These are phyloP conservation scores for Calliopsis andreniformis DNA, from an alignment of 1,140 invertebrate species.

Conservation along the genomic window DNA sequence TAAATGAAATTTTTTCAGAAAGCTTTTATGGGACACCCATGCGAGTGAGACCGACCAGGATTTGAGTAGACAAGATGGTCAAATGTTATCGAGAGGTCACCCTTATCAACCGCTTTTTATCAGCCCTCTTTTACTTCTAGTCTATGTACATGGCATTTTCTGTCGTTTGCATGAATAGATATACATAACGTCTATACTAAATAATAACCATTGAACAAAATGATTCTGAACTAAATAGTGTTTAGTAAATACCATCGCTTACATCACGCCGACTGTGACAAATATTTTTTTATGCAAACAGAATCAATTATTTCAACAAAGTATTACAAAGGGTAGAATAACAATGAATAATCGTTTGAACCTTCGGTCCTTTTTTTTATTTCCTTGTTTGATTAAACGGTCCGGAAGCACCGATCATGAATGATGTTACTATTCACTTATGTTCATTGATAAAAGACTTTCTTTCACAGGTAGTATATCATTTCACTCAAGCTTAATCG, in stretches of 20 bases:
- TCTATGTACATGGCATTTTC: constrained; percentile 32
- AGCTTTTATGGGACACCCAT: constrained; percentile 47
- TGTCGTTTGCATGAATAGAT: constrained; percentile 45
- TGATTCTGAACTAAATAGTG: background rate
- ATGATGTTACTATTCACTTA: background rate
- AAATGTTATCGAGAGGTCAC: constrained; percentile 67
- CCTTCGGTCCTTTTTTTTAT: too few relatives aligned
- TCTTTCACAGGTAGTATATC: constrained; percentile 19
- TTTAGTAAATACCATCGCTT: background rate
- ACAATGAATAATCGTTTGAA: too few relatives aligned
- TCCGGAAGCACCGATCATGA: too few relatives aligned
- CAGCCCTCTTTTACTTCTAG: constrained; percentile 52
- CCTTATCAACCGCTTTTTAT: constrained; percentile 59
- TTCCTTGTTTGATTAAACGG: too few relatives aligned
- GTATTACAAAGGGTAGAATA: too few relatives aligned
- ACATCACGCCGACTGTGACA: too few relatives aligned
- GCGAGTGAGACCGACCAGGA: constrained; percentile 33
- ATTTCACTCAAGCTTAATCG: constrained; percentile 41
- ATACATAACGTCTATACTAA: constrained; percentile 1
- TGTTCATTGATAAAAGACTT: constrained; percentile 23
- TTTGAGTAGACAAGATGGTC: constrained; percentile 47
- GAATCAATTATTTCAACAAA: too few relatives aligned
- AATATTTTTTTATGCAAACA: too few relatives aligned
- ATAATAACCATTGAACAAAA: background rate
- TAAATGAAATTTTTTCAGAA: background rate